Conservation (phyloP, 2,888 invertebrate genomes). For the Tetropium fuscum region DNA sequence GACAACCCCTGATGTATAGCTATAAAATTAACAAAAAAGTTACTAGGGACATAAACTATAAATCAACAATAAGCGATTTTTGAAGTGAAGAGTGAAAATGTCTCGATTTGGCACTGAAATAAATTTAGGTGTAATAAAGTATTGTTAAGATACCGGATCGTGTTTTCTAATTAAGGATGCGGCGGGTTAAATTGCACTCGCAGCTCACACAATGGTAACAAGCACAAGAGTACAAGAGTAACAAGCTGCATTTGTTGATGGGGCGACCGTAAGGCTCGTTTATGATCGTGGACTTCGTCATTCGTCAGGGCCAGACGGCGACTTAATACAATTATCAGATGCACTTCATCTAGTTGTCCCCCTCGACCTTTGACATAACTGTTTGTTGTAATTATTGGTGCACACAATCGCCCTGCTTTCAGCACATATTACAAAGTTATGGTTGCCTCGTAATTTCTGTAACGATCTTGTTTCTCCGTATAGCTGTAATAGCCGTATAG, state of each 20-base stretch:
- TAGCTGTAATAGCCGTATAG: too few species aligned
- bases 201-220: conserved; percentile 53
- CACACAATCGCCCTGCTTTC: too few species aligned
- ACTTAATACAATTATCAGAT: conserved; percentile 62
- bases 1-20: too few species aligned
- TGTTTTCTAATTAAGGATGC: conserved; percentile 42
- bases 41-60: too few species aligned
- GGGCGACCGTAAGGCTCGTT: conserved; percentile 41
- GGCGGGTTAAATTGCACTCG: conserved; percentile 45
- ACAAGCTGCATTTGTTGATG: conserved; percentile 58
- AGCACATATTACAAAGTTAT: too few species aligned
- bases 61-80: too few species aligned
- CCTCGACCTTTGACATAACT: conserved; percentile 58
- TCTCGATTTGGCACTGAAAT: conserved; percentile 16
- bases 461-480: too few species aligned
- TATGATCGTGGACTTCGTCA: conserved; percentile 50
- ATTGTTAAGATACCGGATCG: conserved; percentile 21
- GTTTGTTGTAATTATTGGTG: conserved; percentile 30
- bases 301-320: conserved; percentile 62
- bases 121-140: conserved; percentile 15
- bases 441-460: too few species aligned
- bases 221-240: conserved; percentile 58
- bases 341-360: conserved; percentile 62
- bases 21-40: too few species aligned
- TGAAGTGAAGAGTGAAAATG: too few species aligned